Evolutionary conservation across 2,888 invertebrate species (phyloP).

Genomic region (Lottia scabra): DNA sequence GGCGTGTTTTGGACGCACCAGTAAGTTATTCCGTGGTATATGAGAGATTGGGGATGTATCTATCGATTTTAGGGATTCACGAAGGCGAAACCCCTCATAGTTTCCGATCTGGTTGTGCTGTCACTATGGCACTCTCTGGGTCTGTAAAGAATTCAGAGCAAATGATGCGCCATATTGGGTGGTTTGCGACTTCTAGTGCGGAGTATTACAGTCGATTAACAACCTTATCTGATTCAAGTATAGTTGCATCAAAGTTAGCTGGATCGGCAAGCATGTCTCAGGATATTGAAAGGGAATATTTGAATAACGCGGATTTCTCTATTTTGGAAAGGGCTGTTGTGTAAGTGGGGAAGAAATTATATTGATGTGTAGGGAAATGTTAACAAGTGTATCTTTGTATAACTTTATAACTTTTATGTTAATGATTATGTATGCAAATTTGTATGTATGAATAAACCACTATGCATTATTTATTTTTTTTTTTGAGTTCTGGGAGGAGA

Average conservation of each 20-base stretch:
- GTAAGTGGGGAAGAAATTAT: too few species aligned
- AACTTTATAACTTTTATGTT: too few species aligned
- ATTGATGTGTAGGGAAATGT: too few species aligned
- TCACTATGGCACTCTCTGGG: neutral
- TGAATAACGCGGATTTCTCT: neutral
- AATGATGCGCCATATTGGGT: neutral
- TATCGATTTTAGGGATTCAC: neutral
- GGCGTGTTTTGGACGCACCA: neutral
- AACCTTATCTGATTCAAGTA: neutral
- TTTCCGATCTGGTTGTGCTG: neutral
- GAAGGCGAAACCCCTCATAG: slow-evolving; percentile 3
- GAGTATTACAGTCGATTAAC: neutral
- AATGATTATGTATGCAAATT: too few species aligned
- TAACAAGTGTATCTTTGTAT: too few species aligned
- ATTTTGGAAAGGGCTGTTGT: neutral
- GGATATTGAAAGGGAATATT: neutral
- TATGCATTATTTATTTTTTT: too few species aligned
- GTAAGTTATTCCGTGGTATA: neutral
- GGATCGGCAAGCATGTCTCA: neutral
- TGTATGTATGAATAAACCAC: too few species aligned
- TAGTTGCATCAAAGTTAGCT: neutral
- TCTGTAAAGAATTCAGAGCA: neutral
- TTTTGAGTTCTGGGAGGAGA: too few species aligned
- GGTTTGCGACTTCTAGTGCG: neutral
- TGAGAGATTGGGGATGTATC: neutral